phyloP scores from a whole-genome alignment of 2,113 vertebrate species.

The Dasypus novemcinctus region DNA sequence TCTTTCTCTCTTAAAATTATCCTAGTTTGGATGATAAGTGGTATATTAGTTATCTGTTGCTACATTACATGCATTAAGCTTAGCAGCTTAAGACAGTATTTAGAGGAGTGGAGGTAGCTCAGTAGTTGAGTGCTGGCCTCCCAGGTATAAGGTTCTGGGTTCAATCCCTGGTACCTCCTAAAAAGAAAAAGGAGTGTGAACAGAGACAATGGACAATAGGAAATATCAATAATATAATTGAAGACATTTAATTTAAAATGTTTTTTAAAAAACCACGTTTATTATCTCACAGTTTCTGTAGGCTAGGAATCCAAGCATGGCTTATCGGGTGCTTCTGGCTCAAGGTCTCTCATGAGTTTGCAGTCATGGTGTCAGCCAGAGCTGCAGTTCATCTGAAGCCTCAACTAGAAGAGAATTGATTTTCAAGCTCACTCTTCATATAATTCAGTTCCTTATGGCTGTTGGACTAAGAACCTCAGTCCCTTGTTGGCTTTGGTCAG shows the following conservation, averaged over 20 bases:
- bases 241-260: no score
- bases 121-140: no score
- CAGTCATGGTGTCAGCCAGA: neutral
- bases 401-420: neutral
- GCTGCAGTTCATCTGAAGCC: neutral
- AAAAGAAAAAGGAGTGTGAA: neutral
- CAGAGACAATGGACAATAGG: no score
- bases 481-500: neutral
- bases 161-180: no score
- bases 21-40: conserved; percentile 12
- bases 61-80: neutral
- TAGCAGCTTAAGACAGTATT: conserved; percentile 6
- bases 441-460: neutral
- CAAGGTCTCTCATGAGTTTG: neutral
- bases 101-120: no score
- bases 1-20: conserved; percentile 35
- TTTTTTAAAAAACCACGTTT: neutral
- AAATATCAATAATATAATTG: no score
- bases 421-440: neutral
- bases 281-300: conserved; percentile 29
- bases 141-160: no score
- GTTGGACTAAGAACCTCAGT: neutral
- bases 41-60: neutral
- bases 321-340: neutral
- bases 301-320: neutral